phyloP scores from a whole-genome alignment of 2,888 invertebrate genomes.

The Adela reaumurella region DNA sequence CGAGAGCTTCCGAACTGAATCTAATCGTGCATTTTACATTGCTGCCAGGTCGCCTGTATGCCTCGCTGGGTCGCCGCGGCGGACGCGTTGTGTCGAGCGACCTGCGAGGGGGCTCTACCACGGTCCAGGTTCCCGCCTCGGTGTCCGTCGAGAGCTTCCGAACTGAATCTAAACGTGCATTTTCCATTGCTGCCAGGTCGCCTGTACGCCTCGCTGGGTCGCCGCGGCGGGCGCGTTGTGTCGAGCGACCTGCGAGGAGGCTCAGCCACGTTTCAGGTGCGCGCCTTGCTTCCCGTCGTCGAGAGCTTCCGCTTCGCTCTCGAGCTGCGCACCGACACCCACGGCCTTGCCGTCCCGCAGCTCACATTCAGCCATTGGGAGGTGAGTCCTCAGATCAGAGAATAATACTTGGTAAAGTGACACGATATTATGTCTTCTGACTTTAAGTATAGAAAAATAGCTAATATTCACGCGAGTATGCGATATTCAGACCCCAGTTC shows the following conservation, averaged over 20 bases:
- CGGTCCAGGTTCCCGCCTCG: too few species aligned
- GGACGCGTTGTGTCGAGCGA: too few species aligned
- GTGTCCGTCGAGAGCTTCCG: neutral
- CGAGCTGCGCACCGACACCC: conserved; percentile 92
- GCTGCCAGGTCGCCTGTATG: conserved; percentile 81
- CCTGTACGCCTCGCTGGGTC: conserved; percentile 86
- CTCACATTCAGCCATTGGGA: conserved; percentile 98
- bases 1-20: neutral
- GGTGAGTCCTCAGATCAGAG: conserved; percentile 67
- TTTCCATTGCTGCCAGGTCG: conserved; percentile 60
- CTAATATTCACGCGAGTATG: too few species aligned
- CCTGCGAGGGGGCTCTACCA: too few species aligned
- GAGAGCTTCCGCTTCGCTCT: conserved; percentile 96
- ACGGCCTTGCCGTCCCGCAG: conserved; percentile 93
- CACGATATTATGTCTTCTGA: too few species aligned
- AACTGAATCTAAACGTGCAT: neutral
- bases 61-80: conserved; percentile 82
- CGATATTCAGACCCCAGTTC: too few species aligned
- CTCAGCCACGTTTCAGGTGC: conserved; percentile 85
- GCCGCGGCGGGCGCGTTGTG: conserved; percentile 83
- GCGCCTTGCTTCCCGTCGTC: conserved; percentile 88
- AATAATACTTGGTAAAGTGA: too few species aligned
- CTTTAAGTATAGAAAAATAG: too few species aligned
- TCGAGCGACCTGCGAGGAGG: conserved; percentile 90
- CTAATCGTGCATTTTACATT: conserved; percentile 11